Evolutionary conservation across 2,888 invertebrate species (phyloP).

Genomic region (Cepaea hortensis): DNA sequence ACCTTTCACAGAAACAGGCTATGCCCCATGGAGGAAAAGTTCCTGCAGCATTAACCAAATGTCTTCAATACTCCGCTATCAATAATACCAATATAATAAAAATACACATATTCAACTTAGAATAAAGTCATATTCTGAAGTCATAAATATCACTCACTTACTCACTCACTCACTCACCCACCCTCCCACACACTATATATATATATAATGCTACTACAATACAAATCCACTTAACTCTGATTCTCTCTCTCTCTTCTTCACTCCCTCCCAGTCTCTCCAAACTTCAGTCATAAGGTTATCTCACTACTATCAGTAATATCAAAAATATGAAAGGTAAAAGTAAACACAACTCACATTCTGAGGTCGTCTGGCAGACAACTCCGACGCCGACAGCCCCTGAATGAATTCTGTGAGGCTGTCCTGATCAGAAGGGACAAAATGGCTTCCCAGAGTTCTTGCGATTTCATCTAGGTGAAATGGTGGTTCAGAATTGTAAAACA

Average conservation of each 20-base stretch:
- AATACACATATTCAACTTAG: too few species aligned
- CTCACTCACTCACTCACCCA: too few species aligned
- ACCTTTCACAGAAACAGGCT: too few species aligned
- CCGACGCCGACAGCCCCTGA: slow-evolving; percentile 60
- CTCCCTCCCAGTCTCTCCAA: background rate
- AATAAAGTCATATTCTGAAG: too few species aligned
- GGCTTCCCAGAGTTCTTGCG: slow-evolving; percentile 50
- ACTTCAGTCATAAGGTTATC: background rate
- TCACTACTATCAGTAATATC: background rate
- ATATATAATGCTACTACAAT: too few species aligned
- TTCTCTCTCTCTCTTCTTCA: background rate
- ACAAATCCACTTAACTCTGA: background rate
- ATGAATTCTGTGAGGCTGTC: slow-evolving; percentile 71
- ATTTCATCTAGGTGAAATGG: slow-evolving; percentile 25
- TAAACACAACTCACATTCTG: slow-evolving; percentile 34
- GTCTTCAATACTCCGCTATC: too few species aligned
- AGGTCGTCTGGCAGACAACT: slow-evolving; percentile 43
- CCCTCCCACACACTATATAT: too few species aligned
- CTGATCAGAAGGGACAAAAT: slow-evolving; percentile 67
- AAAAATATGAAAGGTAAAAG: background rate
- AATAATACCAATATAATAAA: too few species aligned
- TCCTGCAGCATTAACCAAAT: too few species aligned
- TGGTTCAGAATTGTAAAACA: background rate
- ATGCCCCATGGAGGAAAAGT: too few species aligned
- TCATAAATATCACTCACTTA: too few species aligned